These are phyloP conservation scores for Oplegnathus fasciatus DNA, from an alignment of 2,113 vertebrate species.

Conservation along the genomic window DNA sequence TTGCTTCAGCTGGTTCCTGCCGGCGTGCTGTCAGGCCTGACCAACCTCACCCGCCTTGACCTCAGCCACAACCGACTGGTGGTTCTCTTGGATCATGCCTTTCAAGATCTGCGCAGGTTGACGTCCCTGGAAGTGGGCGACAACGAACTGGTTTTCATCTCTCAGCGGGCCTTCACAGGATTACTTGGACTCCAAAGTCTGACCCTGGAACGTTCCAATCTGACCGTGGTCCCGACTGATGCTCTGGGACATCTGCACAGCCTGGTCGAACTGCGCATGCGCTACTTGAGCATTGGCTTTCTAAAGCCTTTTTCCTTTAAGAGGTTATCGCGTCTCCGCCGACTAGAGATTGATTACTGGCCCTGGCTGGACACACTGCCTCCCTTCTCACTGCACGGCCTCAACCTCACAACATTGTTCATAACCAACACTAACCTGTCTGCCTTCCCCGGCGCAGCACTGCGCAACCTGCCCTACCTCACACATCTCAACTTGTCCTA, in stretches of 20 bases:
- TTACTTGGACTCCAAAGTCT: constrained; percentile 93
- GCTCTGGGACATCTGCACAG: constrained; percentile 83
- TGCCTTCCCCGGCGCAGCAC: constrained; percentile 89
- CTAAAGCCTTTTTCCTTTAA: constrained; percentile 93
- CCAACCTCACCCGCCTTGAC: constrained; percentile 95
- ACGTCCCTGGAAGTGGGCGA: constrained; percentile 94
- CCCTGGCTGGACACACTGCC: constrained; percentile 93
- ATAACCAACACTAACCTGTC: constrained; percentile 96
- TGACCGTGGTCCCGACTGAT: constrained; percentile 89
- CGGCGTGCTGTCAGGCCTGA: constrained; percentile 94
- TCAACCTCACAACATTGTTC: constrained; percentile 95
- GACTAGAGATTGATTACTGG: constrained; percentile 94
- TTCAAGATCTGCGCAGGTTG: constrained; percentile 95
- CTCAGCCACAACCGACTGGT: constrained; percentile 98
- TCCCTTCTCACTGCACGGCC: constrained; percentile 91
- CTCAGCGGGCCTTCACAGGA: constrained; percentile 94
- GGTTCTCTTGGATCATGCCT: constrained; percentile 97
- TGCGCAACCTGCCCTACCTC: constrained; percentile 94
- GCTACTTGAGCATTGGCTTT: constrained; percentile 83
- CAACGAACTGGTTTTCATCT: constrained; percentile 96
- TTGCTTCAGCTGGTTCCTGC: constrained; percentile 93
- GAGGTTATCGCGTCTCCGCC: constrained; percentile 90
- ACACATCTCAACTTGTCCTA: constrained; percentile 96
- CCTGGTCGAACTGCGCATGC: constrained; percentile 79
- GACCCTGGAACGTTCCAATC: constrained; percentile 95